Evolutionary conservation across 2,888 invertebrate species (phyloP).

Genomic region (Hipparchia sbordonii): DNA sequence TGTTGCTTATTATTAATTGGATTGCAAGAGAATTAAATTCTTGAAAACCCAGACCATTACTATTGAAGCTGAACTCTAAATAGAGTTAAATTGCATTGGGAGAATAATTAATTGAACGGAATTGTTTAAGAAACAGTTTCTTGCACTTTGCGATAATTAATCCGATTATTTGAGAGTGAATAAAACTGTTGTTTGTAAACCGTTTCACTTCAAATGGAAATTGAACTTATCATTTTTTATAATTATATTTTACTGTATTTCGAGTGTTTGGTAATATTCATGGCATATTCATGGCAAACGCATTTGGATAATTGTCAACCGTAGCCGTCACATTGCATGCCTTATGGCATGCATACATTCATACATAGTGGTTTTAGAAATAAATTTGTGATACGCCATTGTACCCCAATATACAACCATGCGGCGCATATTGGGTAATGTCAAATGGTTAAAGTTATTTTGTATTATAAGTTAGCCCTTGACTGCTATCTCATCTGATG

Average conservation of each 20-base stretch:
- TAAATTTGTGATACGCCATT: background rate
- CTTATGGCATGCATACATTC: background rate
- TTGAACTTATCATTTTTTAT: background rate
- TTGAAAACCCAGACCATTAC: constrained; percentile 17
- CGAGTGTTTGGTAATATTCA: constrained; percentile 6
- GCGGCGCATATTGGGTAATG: background rate
- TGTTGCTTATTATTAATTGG: background rate
- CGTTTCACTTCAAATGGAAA: constrained; percentile 9
- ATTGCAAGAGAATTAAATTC: constrained; percentile 6
- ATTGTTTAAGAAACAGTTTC: constrained; percentile 36
- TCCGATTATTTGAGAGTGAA: constrained; percentile 18
- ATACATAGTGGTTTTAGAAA: background rate
- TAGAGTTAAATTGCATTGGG: constrained; percentile 30
- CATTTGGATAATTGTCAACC: constrained; percentile 17
- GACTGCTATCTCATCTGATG: no score
- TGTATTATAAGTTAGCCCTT: no score
- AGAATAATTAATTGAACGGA: constrained; percentile 35
- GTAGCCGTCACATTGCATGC: constrained; percentile 2
- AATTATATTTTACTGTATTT: background rate
- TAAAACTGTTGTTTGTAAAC: constrained; percentile 20
- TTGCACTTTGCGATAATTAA: constrained; percentile 21
- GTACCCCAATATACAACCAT: background rate
- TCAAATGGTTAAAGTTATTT: background rate
- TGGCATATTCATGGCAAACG: constrained; percentile 17
- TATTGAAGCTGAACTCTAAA: constrained; percentile 26